Conservation (phyloP, 1,140 invertebrate genomes). For the Phymorhynchus buccinoides region DNA sequence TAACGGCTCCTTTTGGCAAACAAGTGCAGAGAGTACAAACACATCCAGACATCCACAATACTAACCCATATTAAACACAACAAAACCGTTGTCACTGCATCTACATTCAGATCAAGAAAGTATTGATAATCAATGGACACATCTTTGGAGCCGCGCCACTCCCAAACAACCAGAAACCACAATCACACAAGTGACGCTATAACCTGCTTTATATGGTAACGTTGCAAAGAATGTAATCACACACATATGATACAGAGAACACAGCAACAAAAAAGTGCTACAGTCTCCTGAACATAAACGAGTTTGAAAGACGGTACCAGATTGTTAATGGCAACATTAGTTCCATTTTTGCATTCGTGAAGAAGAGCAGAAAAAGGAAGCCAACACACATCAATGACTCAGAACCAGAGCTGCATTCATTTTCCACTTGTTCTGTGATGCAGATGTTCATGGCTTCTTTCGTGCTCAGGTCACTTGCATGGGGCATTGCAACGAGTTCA, state of each 20-base stretch:
- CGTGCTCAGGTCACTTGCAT: neutral
- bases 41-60: neutral
- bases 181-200: neutral
- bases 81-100: neutral
- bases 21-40: constrained; percentile 36
- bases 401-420: neutral
- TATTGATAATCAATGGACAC: neutral
- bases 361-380: neutral
- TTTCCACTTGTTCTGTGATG: neutral
- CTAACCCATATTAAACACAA: neutral
- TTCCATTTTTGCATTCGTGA: neutral
- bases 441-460: neutral
- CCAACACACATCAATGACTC: neutral
- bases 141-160: neutral
- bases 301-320: neutral
- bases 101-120: neutral
- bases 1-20: constrained; percentile 29
- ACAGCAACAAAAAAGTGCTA: neutral
- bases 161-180: neutral
- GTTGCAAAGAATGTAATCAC: neutral
- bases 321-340: neutral
- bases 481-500: neutral
- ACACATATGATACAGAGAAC: neutral
- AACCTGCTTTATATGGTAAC: too few relatives aligned
- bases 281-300: neutral